A percentile compares a stretch with the other conserved stretches of the same genome.
phyloP scores from a whole-genome alignment of 2,888 invertebrate species.

The Ormyrus rosae region DNA sequence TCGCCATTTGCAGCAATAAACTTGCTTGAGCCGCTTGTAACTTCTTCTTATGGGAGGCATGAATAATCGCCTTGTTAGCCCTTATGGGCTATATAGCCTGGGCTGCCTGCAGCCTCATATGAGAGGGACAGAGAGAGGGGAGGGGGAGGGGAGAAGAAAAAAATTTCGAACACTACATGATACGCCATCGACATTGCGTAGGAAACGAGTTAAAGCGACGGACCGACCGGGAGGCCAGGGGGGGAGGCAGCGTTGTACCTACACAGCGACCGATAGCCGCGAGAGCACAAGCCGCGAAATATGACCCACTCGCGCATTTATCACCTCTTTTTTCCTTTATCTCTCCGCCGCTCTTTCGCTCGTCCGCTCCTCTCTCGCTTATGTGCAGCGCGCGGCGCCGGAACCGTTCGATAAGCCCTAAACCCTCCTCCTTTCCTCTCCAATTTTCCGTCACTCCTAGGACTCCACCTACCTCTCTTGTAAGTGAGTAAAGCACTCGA shows the following conservation, averaged over 20 bases:
- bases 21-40: slow-evolving; percentile 72
- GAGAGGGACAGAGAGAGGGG: slow-evolving; percentile 3
- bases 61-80: slow-evolving; percentile 76
- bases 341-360: not conserved
- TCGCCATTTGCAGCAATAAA: slow-evolving; percentile 75
- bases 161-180: slow-evolving; percentile 68
- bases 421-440: no score
- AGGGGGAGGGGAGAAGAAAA: slow-evolving; percentile 49
- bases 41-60: slow-evolving; percentile 74
- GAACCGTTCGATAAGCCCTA: not conserved
- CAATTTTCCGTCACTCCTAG: no score
- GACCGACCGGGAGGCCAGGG: slow-evolving; percentile 27
- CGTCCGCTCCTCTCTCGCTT: not conserved
- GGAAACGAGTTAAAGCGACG: slow-evolving; percentile 59
- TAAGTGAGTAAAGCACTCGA: no score
- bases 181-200: slow-evolving; percentile 69
- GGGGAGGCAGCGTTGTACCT: slow-evolving; percentile 19
- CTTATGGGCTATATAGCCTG: slow-evolving; percentile 72
- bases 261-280: slow-evolving; percentile 30
- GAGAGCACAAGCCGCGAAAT: slow-evolving; percentile 29
- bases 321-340: slow-evolving; percentile 39
- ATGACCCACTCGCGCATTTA: slow-evolving; percentile 44
- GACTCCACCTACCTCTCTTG: no score
- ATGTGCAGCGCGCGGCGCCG: not conserved
- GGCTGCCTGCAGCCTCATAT: not conserved